Conservation (phyloP, 2,113 vertebrate species). For the Lipotes vexillifer region DNA sequence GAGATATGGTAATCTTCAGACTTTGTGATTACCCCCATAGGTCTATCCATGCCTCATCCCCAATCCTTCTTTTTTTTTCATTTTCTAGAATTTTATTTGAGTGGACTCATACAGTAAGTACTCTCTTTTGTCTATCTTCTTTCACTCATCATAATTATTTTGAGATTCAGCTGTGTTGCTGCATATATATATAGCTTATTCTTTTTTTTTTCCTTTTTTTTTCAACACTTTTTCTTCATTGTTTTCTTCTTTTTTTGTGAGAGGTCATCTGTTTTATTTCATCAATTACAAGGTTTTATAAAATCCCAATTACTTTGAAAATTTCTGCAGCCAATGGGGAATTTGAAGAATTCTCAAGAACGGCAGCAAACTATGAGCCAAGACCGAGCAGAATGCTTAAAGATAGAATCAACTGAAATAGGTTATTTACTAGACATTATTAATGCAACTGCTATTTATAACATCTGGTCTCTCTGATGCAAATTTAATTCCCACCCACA, state of each 20-base stretch:
- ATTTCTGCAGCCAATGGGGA: background rate
- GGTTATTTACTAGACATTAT: background rate
- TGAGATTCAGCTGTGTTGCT: background rate
- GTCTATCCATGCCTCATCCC: no score
- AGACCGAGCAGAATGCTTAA: background rate
- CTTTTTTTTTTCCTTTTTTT: background rate
- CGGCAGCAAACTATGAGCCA: background rate
- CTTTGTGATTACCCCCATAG: background rate
- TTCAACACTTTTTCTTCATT: background rate
- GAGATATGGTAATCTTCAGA: background rate
- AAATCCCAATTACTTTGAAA: background rate
- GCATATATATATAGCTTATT: background rate
- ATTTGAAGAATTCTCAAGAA: background rate
- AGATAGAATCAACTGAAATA: background rate
- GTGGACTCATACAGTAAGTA: background rate
- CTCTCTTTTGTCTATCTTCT: background rate
- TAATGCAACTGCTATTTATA: background rate
- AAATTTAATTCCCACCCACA: background rate
- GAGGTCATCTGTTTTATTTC: background rate
- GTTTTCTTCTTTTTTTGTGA: background rate
- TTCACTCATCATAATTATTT: background rate
- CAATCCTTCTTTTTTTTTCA: background rate
- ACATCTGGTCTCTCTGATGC: background rate
- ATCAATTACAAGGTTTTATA: background rate
- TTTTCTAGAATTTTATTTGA: background rate